Base-by-base conservation (phyloP, 2,113 vertebrate species). In the Benitochromis conjunctus region DNA sequence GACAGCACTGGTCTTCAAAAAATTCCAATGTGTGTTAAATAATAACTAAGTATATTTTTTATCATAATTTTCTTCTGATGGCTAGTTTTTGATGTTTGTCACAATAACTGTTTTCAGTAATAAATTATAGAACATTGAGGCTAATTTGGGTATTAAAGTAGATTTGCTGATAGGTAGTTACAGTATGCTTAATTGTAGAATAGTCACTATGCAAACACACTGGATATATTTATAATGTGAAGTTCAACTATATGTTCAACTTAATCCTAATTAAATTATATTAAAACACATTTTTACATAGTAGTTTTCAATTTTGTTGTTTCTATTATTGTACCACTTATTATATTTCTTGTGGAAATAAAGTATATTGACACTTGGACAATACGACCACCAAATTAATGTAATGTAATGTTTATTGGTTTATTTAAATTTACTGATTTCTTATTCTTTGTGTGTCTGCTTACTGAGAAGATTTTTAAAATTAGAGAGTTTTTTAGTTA, bases 401-500 rank as follows among this genome's bases (percentile, higher is more conserved):
- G 11, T 66, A 41, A 69, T 43, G 14, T 3, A 11, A 43, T 74
- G 43, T 74, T 74, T 29, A 48, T 29, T 29, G 48, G 24, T 10
- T 4, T 41, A 26, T 71, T 26, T 9, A 0, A 48, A 48, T 74
- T 1, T 19, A 19, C 21, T 48, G 43, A 48, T 74, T 74, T 1
- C 66, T 74, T 24, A 48, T 3, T 48, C 9, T 48, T 48, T 74
- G 43, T 29, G 14, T 29, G 66, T 29, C 26, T 46, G 13, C 41
- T 74, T 48, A 74, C 41, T 29, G 69, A 48, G 9, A 74, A 41
- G 14, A 26, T 74, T 74, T 74, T 74, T 71, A 26, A 46, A 1
- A 46, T 71, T 0, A 74, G 48, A 46, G 41, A 1, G 46, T 26
- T 2, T 0, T 26, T 26, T 26, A 26, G 31, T 64, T 0, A 38